Evolutionary conservation across 1,140 invertebrate genomes (phyloP).

Genomic region (Oedothorax gibbosus): DNA sequence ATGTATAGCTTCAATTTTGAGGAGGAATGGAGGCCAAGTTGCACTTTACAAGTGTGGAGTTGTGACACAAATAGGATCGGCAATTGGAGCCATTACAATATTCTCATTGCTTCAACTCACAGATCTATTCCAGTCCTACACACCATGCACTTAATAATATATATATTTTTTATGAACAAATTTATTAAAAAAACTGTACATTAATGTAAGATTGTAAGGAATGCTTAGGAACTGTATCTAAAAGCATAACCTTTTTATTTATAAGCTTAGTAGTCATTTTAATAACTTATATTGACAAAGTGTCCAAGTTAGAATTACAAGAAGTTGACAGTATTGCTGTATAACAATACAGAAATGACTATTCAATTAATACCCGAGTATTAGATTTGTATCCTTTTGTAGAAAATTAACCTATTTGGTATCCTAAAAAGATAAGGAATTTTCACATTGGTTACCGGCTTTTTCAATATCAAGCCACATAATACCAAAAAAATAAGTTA

Average conservation of each 20-base stretch:
- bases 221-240: no score
- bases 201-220: background rate
- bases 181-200: background rate
- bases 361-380: no score
- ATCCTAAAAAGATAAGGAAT: no score
- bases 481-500: no score
- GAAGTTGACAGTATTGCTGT: no score
- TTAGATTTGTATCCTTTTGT: no score
- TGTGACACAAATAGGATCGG: conserved; percentile 84
- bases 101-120: conserved; percentile 82
- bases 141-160: conserved; percentile 33
- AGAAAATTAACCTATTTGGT: no score
- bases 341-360: no score
- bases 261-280: background rate
- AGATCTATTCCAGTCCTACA: conserved; percentile 71
- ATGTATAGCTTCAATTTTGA: conserved; percentile 80
- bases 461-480: no score
- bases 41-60: conserved; percentile 81
- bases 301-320: no score
- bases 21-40: conserved; percentile 68
- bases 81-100: conserved; percentile 78
- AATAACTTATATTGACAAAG: no score
- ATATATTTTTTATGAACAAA: background rate
- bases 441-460: no score
- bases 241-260: background rate